phyloP scores from a whole-genome alignment of 2,888 invertebrate species.

The Ormyrus pomaceus region DNA sequence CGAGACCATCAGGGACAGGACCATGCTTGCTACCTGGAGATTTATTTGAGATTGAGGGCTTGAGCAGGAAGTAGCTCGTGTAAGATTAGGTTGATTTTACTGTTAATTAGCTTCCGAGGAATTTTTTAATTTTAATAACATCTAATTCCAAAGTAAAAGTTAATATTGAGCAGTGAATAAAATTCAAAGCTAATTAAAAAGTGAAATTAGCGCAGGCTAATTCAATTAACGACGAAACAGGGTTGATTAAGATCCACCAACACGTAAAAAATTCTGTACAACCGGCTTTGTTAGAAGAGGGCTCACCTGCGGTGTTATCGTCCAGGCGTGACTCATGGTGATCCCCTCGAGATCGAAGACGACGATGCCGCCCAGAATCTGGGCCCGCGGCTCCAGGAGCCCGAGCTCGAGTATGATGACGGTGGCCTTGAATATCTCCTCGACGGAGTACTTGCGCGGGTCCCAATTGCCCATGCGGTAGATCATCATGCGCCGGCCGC shows the following conservation, averaged over 20 bases:
- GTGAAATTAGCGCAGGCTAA: no score
- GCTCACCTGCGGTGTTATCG: conserved; percentile 81
- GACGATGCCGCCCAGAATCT: conserved; percentile 86
- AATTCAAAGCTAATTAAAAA: no score
- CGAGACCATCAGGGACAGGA: conserved; percentile 75
- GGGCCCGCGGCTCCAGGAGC: conserved; percentile 84
- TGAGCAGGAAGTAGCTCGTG: no score
- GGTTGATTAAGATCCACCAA: no score
- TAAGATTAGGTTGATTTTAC: no score
- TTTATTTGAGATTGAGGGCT: no score
- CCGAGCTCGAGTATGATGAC: conserved; percentile 85
- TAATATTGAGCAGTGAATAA: no score
- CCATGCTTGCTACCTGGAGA: conserved; percentile 71
- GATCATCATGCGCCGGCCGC: conserved; percentile 83
- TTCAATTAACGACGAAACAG: neutral
- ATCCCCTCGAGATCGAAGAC: conserved; percentile 86
- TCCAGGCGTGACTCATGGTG: conserved; percentile 83
- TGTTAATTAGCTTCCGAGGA: no score
- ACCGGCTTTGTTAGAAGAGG: neutral
- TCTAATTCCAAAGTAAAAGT: no score
- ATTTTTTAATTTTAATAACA: no score
- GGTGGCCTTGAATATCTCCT: conserved; percentile 85
- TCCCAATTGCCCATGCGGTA: conserved; percentile 88
- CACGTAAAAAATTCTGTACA: conserved; percentile 15
- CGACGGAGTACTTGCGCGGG: conserved; percentile 80